Base-by-base conservation (phyloP, 2,113 vertebrate species). In the Tor tambroides region DNA sequence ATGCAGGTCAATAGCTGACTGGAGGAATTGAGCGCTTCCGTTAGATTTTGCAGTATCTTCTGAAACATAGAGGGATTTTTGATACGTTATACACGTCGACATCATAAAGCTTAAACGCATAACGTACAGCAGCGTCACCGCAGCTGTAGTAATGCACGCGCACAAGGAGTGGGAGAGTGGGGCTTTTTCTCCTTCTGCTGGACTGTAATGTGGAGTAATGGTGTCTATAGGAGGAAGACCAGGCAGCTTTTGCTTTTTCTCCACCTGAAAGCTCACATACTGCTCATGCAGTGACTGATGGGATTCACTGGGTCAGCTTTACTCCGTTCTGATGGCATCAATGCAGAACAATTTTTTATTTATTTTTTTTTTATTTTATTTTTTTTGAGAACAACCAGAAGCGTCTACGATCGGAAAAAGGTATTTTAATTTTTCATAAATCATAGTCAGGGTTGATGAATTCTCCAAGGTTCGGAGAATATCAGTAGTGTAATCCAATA, bases 1-100 rank as follows among this genome's bases (percentile, higher is more conserved):
- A 97, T 97, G 96, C 97, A 96, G 97, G 97, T 98, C 97, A 97
- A 95, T 94, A 92, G 95, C 95, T 94, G 96, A 96, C 95, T 96
- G 95, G 95, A 95, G 95, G 96, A 96, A 95, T 96, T 95, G 95
- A 96, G 95, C 92, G 94, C 94, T 94, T 95, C 94, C 93, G 94
- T 95, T 94, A 93, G 92, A 91, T 94, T 94, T 93, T 93, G 94
- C 94, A 94, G 93, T 92, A 92, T 95, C 94, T 95, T 93, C 90
- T 88, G 88, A 91, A 93, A 94, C 92, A 92, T 91, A 89, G 89
- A 91, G 92, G 19, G 19, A 51, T 59, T 79, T 46, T 63, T 83
- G 6, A 67, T 65, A 23, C 61, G 46, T 67, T 82, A 28, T 21
- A 67, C n/a, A 67, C 80, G 56, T 41, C 79, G 79, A 59, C 79